Conservation (phyloP, 2,888 invertebrate species). For the Autographa gamma region DNA sequence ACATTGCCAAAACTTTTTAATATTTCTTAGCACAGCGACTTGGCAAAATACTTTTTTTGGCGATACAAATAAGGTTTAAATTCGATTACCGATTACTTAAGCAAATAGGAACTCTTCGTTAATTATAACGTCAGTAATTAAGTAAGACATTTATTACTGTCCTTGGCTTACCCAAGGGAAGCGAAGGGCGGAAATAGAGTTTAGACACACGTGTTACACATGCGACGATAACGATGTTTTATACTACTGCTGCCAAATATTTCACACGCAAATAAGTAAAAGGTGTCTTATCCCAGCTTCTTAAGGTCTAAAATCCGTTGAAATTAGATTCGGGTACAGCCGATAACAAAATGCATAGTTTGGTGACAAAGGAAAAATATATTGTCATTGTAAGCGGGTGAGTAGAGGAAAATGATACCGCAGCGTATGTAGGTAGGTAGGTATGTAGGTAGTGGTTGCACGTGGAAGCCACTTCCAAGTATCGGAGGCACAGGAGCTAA, state of each 20-base stretch:
- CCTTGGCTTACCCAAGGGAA: conserved; percentile 79
- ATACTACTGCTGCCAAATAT: conserved; percentile 60
- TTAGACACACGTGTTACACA: conserved; percentile 81
- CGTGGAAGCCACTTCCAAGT: conserved; percentile 79
- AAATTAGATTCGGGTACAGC: conserved; percentile 32
- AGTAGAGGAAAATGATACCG: conserved; percentile 77
- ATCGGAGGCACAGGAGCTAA: conserved; percentile 62
- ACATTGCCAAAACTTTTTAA: conserved; percentile 42
- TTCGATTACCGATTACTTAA: conserved; percentile 49
- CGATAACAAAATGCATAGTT: conserved; percentile 63
- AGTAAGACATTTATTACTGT: conserved; percentile 79
- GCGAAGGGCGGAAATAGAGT: conserved; percentile 84
- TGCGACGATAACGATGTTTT: conserved; percentile 77
- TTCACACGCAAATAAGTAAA: conserved; percentile 36
- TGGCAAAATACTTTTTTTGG: conserved; percentile 27
- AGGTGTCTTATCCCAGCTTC: conserved; percentile 32
- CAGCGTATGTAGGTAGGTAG: conserved; percentile 56
- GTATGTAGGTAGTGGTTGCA: conserved; percentile 61
- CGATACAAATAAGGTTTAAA: conserved; percentile 43
- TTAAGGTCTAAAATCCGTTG: conserved; percentile 52
- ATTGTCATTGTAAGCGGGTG: conserved; percentile 71
- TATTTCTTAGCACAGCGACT: conserved; percentile 14
- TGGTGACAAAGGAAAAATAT: conserved; percentile 69
- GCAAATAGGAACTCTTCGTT: conserved; percentile 67
- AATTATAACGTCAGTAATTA: conserved; percentile 76